phyloP scores from a whole-genome alignment of 2,113 vertebrate species.

The Silurus glanis region DNA sequence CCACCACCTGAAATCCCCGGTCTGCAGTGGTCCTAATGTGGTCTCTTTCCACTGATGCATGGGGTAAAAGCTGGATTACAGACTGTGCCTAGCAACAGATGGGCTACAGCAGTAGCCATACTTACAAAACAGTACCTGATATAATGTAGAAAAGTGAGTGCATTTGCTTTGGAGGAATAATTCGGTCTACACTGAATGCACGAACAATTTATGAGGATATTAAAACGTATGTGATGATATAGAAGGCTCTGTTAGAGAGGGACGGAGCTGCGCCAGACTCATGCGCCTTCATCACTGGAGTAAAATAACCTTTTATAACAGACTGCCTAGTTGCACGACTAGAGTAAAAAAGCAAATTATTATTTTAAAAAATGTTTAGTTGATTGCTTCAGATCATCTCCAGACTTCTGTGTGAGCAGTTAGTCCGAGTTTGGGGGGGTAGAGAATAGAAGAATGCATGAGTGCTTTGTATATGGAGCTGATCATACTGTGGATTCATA shows the following conservation, averaged over 20 bases:
- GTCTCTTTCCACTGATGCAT: background rate
- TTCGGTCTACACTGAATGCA: background rate
- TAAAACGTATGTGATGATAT: background rate
- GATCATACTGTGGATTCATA: background rate
- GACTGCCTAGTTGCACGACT: background rate
- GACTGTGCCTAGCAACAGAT: constrained; percentile 26
- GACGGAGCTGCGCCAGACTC: background rate
- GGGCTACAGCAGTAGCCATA: background rate
- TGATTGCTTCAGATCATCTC: background rate
- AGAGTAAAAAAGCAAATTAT: background rate
- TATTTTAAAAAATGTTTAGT: background rate
- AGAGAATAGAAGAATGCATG: background rate
- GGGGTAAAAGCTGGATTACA: constrained; percentile 7
- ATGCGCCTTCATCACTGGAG: background rate
- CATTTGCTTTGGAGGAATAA: background rate
- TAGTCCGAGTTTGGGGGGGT: background rate
- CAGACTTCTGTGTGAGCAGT: constrained; percentile 10
- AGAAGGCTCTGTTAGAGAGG: background rate
- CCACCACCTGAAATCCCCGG: background rate
- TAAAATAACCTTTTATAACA: background rate
- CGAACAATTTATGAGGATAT: background rate
- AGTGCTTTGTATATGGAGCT: background rate
- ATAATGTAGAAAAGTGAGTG: background rate
- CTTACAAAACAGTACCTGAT: background rate
- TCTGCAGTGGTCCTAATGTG: background rate